A percentile compares a stretch with the other conserved stretches of the same genome.
phyloP scores from a whole-genome alignment of 2,113 vertebrate species.

The Gadus chalcogrammus region DNA sequence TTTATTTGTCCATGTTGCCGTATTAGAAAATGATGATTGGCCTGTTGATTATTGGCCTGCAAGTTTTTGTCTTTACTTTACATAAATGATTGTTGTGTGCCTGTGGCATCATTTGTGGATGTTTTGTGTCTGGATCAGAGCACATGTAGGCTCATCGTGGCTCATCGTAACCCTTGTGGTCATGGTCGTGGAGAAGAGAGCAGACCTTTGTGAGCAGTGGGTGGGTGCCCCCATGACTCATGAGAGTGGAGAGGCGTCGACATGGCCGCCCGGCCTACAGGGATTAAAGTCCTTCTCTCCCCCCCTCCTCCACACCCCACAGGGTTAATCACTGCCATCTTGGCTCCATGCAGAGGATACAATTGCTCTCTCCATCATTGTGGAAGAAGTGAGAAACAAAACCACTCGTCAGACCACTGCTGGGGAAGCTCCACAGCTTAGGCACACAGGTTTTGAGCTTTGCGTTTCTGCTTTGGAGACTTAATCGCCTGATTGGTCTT shows the following conservation, averaged over 20 bases:
- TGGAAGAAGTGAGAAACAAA: slow-evolving; percentile 65
- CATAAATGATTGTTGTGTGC: slow-evolving; percentile 37
- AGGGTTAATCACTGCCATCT: slow-evolving; percentile 66
- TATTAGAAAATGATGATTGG: too few species aligned
- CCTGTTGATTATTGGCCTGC: slow-evolving; percentile 31
- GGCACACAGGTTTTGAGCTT: slow-evolving; percentile 28
- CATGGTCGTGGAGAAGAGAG: slow-evolving; percentile 57
- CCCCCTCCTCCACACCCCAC: slow-evolving; percentile 23
- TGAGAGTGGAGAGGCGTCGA: slow-evolving; percentile 60
- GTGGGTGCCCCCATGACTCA: slow-evolving; percentile 69
- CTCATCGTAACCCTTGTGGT: slow-evolving; percentile 27
- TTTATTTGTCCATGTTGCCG: slow-evolving; percentile 49
- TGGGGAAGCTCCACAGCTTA: slow-evolving; percentile 37
- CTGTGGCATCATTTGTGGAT: slow-evolving; percentile 49
- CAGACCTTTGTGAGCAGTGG: slow-evolving; percentile 62
- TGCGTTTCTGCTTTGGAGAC: slow-evolving; percentile 21
- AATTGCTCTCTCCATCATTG: slow-evolving; percentile 56
- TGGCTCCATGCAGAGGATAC: slow-evolving; percentile 53
- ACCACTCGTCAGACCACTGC: slow-evolving; percentile 34
- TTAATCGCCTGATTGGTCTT: slow-evolving; percentile 5
- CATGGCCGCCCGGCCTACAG: slow-evolving; percentile 46
- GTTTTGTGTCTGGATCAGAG: slow-evolving; percentile 66
- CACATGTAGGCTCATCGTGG: slow-evolving; percentile 66
- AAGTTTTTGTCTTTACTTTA: slow-evolving; percentile 19
- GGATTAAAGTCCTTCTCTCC: slow-evolving; percentile 45